Evolutionary conservation across 2,113 vertebrate genomes (phyloP).

Genomic region (Upupa epops): DNA sequence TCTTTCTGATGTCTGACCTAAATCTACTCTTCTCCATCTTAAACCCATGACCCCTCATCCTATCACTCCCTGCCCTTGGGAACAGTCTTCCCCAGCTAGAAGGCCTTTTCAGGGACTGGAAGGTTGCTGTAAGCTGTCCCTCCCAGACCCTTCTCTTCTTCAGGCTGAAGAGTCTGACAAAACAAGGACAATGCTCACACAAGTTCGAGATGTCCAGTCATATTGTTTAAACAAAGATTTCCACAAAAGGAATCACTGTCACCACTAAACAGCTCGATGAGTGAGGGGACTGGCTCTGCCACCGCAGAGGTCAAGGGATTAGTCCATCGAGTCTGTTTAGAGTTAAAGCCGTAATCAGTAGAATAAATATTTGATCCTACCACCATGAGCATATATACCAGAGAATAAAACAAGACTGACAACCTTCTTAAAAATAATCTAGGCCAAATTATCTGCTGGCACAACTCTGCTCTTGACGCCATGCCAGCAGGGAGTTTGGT

Average conservation of each 20-base stretch:
- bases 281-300: not conserved
- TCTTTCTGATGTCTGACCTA: too few relatives aligned
- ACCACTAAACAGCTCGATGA: not conserved
- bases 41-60: too few relatives aligned
- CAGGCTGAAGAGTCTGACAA: too few relatives aligned
- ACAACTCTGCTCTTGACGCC: conserved; percentile 27
- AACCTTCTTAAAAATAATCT: conserved; percentile 60
- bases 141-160: too few relatives aligned
- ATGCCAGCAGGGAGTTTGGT: conserved; percentile 53
- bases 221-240: not conserved
- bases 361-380: conserved; percentile 38
- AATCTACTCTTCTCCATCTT: too few relatives aligned
- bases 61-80: too few relatives aligned
- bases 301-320: conserved; percentile 1
- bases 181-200: not conserved
- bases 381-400: not conserved
- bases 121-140: too few relatives aligned
- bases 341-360: conserved; percentile 21
- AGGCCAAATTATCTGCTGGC: conserved; percentile 60
- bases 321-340: not conserved
- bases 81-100: too few relatives aligned
- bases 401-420: conserved; percentile 38
- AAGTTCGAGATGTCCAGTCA: not conserved
- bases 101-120: too few relatives aligned
- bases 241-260: not conserved